Conservation (phyloP, 1,140 invertebrate species). For the Atta cephalotes region DNA sequence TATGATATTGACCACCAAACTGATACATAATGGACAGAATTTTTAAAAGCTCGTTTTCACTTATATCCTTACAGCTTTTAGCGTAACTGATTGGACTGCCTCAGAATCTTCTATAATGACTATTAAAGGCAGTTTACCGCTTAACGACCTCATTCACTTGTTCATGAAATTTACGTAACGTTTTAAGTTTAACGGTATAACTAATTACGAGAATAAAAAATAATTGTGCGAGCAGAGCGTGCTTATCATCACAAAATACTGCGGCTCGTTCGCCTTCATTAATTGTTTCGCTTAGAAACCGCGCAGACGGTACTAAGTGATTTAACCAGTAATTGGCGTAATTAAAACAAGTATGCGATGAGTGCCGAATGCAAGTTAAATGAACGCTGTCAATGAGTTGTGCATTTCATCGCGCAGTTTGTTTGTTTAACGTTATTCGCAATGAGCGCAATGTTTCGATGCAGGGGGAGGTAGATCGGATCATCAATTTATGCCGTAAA, state of each 20-base stretch:
- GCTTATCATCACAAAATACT: not conserved
- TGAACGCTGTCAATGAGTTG: not conserved
- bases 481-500: conserved; percentile 19
- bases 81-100: no score
- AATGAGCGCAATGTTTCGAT: not conserved
- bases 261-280: not conserved
- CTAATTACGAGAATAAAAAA: conserved; percentile 8
- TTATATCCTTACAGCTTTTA: no score
- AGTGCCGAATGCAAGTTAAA: conserved; percentile 25
- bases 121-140: no score
- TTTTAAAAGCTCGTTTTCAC: no score
- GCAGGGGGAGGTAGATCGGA: not conserved
- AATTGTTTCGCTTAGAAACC: not conserved
- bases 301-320: not conserved
- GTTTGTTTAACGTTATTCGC: conserved; percentile 18
- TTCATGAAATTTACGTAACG: no score
- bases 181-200: not conserved
- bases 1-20: no score
- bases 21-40: no score
- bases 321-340: not conserved
- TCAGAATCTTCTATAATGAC: no score
- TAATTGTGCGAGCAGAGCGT: not conserved
- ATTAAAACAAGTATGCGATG: conserved; percentile 23
- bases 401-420: not conserved
- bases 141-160: no score